phyloP scores from a whole-genome alignment of 2,113 vertebrate species.

The Leptobrachium ailaonicum region DNA sequence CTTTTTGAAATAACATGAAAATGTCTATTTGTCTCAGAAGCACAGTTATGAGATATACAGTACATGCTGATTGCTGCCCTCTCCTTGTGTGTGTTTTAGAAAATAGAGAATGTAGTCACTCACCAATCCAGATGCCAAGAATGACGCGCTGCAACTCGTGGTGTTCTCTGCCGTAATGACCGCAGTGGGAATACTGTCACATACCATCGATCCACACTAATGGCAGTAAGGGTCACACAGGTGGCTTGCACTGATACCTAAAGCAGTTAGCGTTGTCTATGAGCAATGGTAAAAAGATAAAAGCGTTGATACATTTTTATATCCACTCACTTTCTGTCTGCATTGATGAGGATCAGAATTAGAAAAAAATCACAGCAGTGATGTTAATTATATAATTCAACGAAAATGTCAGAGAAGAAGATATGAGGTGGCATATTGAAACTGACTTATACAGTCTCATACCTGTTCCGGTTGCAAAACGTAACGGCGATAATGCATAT shows the following conservation, averaged over 20 bases:
- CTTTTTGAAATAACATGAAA: too few relatives aligned
- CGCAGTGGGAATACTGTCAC: conserved; percentile 65
- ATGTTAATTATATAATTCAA: neutral
- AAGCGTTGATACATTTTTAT: neutral
- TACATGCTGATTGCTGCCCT: too few relatives aligned
- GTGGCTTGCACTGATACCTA: conserved; percentile 69
- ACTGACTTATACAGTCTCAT: too few relatives aligned
- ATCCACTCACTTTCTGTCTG: neutral
- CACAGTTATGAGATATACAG: too few relatives aligned
- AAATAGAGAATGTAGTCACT: conserved; percentile 37
- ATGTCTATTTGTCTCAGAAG: too few relatives aligned
- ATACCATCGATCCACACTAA: conserved; percentile 72
- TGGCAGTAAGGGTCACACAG: conserved; percentile 64
- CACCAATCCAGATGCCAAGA: conserved; percentile 65
- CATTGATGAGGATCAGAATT: neutral
- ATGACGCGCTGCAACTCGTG: conserved; percentile 60
- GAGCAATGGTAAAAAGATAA: too few relatives aligned
- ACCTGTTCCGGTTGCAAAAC: too few relatives aligned
- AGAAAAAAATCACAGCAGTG: neutral
- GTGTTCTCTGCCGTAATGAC: conserved; percentile 62
- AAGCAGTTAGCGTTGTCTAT: neutral
- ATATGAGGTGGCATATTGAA: too few relatives aligned
- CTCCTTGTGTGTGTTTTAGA: too few relatives aligned
- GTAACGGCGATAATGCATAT: too few relatives aligned
- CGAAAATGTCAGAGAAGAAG: neutral